A percentile compares a stretch with the other conserved stretches of the same genome.
These are phyloP conservation scores for Hermaeophaga mercurialis DNA, from an alignment of 2,888 invertebrate species.

Conservation along the genomic window DNA sequence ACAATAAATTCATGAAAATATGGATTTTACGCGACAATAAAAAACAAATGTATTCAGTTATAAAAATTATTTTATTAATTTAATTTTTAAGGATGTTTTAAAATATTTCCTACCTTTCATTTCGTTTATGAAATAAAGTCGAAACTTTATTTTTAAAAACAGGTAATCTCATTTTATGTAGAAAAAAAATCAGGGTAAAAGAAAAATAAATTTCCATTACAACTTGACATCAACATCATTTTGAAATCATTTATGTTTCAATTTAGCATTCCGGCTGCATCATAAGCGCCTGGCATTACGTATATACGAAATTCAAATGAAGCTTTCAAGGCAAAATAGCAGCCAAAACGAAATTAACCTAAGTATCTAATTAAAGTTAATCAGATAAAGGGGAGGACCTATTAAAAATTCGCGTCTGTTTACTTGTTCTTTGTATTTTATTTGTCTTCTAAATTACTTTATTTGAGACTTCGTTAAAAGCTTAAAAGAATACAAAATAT, in stretches of 20 bases:
- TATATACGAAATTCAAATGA: constrained; percentile 21
- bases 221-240: constrained; percentile 3
- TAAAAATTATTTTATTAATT: no score
- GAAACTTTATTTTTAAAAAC: no score
- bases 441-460: no score
- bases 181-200: background rate
- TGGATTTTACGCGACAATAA: no score
- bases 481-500: no score
- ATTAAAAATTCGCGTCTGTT: constrained; percentile 22
- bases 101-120: no score
- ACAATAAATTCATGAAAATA: no score
- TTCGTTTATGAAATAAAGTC: no score
- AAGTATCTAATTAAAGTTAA: constrained; percentile 19
- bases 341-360: constrained; percentile 19
- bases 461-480: no score
- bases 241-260: constrained; percentile 21
- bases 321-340: constrained; percentile 14
- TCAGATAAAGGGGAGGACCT: constrained; percentile 13
- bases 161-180: no score
- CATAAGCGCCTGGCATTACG: constrained; percentile 6
- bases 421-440: background rate
- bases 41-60: no score
- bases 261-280: constrained; percentile 16
- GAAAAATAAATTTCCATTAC: constrained; percentile 9
- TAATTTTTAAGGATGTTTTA: no score